Percentiles rank a stretch among this genome's conserved stretches.
phyloP scores from a whole-genome alignment of 30 jellyfish, hydroid and myxozoan genomes.

The Pseudorhiza aurosa region DNA sequence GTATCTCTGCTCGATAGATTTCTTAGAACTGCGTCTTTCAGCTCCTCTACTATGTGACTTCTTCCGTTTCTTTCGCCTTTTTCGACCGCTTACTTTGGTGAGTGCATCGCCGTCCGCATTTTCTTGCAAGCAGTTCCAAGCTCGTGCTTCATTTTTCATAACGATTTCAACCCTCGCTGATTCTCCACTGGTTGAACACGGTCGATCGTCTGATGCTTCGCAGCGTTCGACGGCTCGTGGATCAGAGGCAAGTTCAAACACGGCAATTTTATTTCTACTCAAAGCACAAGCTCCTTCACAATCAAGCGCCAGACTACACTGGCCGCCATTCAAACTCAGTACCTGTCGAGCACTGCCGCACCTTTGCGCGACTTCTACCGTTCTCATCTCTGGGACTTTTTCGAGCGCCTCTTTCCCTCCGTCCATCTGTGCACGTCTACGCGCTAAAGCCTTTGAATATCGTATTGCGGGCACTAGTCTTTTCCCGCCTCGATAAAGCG shows the following conservation, averaged over 20 bases:
- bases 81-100: neutral
- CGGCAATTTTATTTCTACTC: no score
- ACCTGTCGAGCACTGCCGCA: no score
- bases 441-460: conserved; percentile 47
- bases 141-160: no score
- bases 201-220: neutral
- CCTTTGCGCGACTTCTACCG: neutral
- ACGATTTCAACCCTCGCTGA: neutral
- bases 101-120: neutral
- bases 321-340: no score
- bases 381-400: conserved; percentile 26
- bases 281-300: no score
- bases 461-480: conserved; percentile 57
- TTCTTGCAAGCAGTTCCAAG: neutral
- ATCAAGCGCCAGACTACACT: no score
- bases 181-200: neutral
- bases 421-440: conserved; percentile 15
- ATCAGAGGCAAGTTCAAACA: no score
- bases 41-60: neutral
- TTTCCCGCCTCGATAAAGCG: conserved; percentile 39
- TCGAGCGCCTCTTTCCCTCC: conserved; percentile 15
- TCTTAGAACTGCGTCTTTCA: neutral
- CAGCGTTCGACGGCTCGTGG: no score
- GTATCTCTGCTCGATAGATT: neutral
- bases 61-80: neutral